Evolutionary conservation across 2,113 vertebrate genomes (phyloP).

Genomic region (Turdus rufiventris): DNA sequence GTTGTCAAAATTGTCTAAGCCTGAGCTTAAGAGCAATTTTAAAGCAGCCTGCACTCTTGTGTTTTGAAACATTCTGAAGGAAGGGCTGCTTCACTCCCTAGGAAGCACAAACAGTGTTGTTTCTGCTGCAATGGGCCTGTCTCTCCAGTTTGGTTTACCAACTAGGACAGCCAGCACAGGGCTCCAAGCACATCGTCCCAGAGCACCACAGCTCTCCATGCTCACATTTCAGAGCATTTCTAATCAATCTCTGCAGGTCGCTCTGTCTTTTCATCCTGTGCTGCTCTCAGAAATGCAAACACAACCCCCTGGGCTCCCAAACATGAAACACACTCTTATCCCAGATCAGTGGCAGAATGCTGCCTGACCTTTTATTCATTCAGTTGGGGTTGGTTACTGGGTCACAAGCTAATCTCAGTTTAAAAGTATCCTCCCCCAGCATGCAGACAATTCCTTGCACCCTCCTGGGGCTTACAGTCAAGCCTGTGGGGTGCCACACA

Average conservation of each 20-base stretch:
- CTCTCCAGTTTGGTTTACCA: not conserved
- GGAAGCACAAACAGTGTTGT: not conserved
- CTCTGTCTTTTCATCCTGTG: not conserved
- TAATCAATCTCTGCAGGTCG: not conserved
- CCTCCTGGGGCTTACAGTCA: not conserved
- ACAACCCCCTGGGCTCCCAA: not conserved
- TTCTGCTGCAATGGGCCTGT: not conserved
- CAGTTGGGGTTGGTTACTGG: not conserved
- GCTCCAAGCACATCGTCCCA: not conserved
- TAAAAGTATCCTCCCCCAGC: not conserved
- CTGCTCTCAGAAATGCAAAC: constrained; percentile 12
- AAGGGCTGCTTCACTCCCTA: not conserved
- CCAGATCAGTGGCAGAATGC: not conserved
- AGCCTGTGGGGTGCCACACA: not conserved
- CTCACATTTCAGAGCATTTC: not conserved
- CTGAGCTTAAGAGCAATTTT: not conserved
- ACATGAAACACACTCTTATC: not conserved
- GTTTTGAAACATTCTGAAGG: not conserved
- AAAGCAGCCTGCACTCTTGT: not conserved
- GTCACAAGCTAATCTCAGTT: not conserved
- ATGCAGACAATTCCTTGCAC: not conserved
- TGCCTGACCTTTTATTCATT: not conserved
- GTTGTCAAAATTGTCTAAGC: not conserved
- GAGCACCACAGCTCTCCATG: not conserved
- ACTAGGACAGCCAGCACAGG: not conserved